A percentile compares a stretch with the other conserved stretches of the same genome.
Conservation (phyloP, 2,888 invertebrate species). For the Dexiosoma caninum region DNA sequence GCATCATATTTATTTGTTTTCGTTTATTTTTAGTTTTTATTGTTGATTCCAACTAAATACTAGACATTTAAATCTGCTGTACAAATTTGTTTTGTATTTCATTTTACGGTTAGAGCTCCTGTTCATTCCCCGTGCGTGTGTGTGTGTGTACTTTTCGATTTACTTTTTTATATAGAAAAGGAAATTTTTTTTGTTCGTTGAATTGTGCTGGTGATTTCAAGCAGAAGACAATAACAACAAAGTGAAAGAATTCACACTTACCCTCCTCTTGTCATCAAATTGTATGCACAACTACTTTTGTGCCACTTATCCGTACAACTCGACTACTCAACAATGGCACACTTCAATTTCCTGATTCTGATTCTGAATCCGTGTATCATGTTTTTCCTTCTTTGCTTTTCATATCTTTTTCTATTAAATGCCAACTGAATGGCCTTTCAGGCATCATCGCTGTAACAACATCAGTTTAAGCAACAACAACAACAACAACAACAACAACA, state of each 20-base stretch:
- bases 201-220: slow-evolving; percentile 50
- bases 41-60: slow-evolving; percentile 46
- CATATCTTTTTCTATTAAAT: slow-evolving; percentile 13
- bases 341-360: slow-evolving; percentile 54
- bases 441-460: neutral
- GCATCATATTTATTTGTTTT: slow-evolving; percentile 48
- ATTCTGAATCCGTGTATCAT: slow-evolving; percentile 26
- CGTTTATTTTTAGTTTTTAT: slow-evolving; percentile 38
- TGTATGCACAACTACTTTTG: slow-evolving; percentile 54
- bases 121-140: neutral
- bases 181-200: slow-evolving; percentile 1
- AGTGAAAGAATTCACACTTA: slow-evolving; percentile 77
- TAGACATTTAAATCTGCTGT: slow-evolving; percentile 49
- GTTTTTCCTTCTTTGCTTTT: neutral
- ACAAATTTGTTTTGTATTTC: slow-evolving; percentile 47
- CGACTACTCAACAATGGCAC: slow-evolving; percentile 49
- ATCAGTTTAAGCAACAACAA: neutral
- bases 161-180: slow-evolving; percentile 26
- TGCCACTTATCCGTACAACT: slow-evolving; percentile 64
- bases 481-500: neutral
- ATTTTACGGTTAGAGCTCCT: slow-evolving; percentile 19
- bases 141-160: slow-evolving; percentile 26
- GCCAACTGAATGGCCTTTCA: slow-evolving; percentile 26
- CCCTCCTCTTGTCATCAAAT: slow-evolving; percentile 61
- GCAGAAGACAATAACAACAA: slow-evolving; percentile 65